Evolutionary conservation across 2,113 vertebrate species (phyloP).

Genomic region (Tachysurus fulvidraco): DNA sequence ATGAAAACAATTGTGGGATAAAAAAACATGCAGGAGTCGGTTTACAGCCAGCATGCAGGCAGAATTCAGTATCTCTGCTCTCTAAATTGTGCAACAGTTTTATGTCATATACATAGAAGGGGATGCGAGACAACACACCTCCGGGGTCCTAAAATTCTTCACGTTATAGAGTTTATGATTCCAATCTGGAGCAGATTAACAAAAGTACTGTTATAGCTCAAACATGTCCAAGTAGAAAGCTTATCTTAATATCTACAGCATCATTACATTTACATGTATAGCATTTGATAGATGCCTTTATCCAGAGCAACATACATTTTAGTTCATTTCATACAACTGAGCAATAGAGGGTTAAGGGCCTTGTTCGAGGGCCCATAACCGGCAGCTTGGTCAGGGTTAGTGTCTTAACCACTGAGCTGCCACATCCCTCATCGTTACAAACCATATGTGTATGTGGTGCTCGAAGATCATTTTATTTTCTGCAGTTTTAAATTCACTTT

Average conservation of each 20-base stretch:
- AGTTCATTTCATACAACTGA: too few species aligned
- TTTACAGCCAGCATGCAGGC: neutral
- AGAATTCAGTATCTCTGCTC: neutral
- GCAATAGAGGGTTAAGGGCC: too few species aligned
- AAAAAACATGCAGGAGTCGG: neutral
- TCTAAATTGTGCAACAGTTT: neutral
- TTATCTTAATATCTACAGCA: neutral
- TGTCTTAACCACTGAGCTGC: too few species aligned
- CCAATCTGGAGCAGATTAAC: neutral
- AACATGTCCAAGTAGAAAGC: neutral
- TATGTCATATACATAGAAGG: neutral
- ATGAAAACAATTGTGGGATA: neutral
- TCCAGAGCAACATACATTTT: too few species aligned
- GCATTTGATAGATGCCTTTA: too few species aligned
- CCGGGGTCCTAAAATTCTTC: too few species aligned
- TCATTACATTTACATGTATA: neutral
- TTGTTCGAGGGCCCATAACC: too few species aligned
- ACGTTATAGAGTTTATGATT: too few species aligned
- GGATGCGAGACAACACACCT: too few species aligned
- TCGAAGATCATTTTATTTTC: neutral
- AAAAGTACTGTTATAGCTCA: neutral
- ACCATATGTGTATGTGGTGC: neutral
- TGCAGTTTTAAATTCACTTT: neutral
- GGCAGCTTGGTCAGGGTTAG: too few species aligned
- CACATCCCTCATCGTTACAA: neutral